These are phyloP conservation scores for Pocillopora verrucosa DNA, from an alignment of 64 coral and sea anemone species.

Conservation along the genomic window DNA sequence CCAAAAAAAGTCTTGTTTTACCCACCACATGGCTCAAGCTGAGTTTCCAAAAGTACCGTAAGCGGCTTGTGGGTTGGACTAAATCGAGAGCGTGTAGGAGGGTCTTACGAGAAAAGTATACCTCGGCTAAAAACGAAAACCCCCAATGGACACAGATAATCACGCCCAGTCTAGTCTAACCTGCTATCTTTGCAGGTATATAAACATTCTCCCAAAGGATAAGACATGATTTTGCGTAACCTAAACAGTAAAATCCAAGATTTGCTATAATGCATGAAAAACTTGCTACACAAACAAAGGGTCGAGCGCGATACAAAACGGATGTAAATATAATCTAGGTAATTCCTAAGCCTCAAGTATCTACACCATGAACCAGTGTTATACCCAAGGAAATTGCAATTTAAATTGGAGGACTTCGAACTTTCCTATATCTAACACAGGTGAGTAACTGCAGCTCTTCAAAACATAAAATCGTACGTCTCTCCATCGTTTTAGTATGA, in stretches of 20 bases:
- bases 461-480: no score
- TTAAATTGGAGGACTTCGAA: no score
- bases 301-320: no score
- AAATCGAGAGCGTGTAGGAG: neutral
- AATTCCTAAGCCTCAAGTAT: no score
- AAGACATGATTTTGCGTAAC: neutral
- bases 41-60: neutral
- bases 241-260: neutral
- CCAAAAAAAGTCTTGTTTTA: neutral
- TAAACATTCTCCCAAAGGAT: neutral
- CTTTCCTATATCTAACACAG: no score
- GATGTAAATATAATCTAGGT: no score
- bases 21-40: neutral
- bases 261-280: neutral
- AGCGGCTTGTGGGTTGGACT: neutral
- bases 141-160: neutral
- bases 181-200: no score
- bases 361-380: no score
- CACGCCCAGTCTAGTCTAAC: neutral
- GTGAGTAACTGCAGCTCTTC: no score
- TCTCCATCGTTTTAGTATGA: neutral
- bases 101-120: neutral
- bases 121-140: neutral
- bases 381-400: no score
- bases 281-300: no score